These are phyloP conservation scores for Typhlichthys eigenmanni DNA, from an alignment of 2,797 vertebrate species.

Conservation along the genomic window DNA sequence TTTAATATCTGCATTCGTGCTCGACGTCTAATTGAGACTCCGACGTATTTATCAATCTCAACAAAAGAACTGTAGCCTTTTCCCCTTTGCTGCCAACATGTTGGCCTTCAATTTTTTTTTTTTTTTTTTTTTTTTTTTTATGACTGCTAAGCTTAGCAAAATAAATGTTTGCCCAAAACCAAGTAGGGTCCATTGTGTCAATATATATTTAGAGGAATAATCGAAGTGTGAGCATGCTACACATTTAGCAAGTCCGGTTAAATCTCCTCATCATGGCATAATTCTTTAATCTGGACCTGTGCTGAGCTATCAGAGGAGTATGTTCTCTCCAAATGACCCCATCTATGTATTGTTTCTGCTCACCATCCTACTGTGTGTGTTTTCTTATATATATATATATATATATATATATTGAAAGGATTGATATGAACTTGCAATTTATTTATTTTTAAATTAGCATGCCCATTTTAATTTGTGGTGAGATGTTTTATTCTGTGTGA, in stretches of 20 bases:
- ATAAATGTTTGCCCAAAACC: conserved; percentile 45
- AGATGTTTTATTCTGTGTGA: too few relatives aligned
- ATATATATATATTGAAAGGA: too few relatives aligned
- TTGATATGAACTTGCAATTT: too few relatives aligned
- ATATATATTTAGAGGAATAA: conserved; percentile 79
- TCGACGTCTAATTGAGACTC: conserved; percentile 98
- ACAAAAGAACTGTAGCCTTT: conserved; percentile 31
- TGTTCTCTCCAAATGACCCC: too few relatives aligned
- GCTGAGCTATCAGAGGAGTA: conserved; percentile 15
- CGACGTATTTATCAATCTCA: conserved; percentile 99
- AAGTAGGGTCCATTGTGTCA: conserved; percentile 72
- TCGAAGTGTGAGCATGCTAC: conserved; percentile 74
- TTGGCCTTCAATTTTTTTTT: too few relatives aligned
- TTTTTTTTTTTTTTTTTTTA: conserved; percentile 82
- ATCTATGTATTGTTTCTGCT: too few relatives aligned
- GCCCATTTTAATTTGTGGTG: too few relatives aligned
- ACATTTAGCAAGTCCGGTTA: conserved; percentile 78
- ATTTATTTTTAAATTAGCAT: too few relatives aligned
- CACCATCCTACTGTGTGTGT: too few relatives aligned
- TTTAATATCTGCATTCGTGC: conserved; percentile 99
- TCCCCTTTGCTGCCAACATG: conserved; percentile 22
- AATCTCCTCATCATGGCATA: conserved; percentile 75
- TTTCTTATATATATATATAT: too few relatives aligned
- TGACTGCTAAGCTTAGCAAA: conserved; percentile 86
- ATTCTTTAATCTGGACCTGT: conserved; percentile 87